Percentiles rank a stretch among this genome's conserved stretches.
Evolutionary conservation across 2,113 vertebrate species (phyloP).

Genomic region (Mesitornis unicolor): DNA sequence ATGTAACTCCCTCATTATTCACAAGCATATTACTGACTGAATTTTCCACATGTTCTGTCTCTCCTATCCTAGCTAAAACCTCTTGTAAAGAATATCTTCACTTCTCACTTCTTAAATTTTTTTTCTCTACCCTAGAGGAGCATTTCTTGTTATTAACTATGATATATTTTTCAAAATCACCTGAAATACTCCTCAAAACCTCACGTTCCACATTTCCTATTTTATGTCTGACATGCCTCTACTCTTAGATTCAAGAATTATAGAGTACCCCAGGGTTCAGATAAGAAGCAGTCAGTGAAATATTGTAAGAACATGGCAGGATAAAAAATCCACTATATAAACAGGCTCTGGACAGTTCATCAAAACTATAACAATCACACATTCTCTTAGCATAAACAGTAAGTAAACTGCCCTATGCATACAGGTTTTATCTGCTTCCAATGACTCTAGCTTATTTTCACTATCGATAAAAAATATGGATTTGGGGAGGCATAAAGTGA

Average conservation of each 20-base stretch:
- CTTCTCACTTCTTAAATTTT: background rate
- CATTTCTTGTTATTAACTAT: slow-evolving; percentile 17
- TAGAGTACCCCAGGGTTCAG: background rate
- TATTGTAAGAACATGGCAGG: background rate
- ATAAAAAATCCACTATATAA: background rate
- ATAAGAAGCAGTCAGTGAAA: background rate
- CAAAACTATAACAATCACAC: background rate
- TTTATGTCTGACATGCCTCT: background rate
- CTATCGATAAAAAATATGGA: slow-evolving; percentile 45
- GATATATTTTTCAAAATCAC: slow-evolving; percentile 15
- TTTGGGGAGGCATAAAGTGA: slow-evolving; percentile 4
- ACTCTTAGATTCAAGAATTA: background rate
- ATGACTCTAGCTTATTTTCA: slow-evolving; percentile 16
- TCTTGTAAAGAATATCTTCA: background rate
- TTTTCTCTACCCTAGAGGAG: background rate
- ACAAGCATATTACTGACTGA: background rate
- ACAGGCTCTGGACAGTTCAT: background rate
- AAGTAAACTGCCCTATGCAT: background rate
- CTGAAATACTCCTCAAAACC: background rate
- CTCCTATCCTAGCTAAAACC: background rate
- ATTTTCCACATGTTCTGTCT: background rate
- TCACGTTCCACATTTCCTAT: background rate
- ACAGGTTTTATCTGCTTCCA: background rate
- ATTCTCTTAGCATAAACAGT: background rate
- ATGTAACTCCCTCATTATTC: slow-evolving; percentile 8